phyloP scores from a whole-genome alignment of 2,888 invertebrate species.

The Eurytoma adleriae region DNA sequence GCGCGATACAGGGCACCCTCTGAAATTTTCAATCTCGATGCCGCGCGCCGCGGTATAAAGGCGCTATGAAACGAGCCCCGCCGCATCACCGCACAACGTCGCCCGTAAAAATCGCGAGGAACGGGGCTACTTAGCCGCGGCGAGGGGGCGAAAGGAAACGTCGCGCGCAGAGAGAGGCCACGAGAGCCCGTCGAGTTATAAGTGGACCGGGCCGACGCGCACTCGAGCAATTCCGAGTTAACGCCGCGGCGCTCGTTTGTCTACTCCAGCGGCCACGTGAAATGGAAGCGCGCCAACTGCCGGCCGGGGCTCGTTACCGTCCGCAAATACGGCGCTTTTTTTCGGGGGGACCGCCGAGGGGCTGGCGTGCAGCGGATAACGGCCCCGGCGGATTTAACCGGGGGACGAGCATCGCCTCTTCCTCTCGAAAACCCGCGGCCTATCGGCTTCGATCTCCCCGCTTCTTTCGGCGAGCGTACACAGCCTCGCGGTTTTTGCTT shows the following conservation, averaged over 20 bases:
- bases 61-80: too few species aligned
- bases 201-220: neutral
- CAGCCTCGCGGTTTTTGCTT: too few species aligned
- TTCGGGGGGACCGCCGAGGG: neutral
- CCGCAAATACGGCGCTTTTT: constrained; percentile 17
- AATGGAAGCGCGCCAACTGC: constrained; percentile 35
- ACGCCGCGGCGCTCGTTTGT: constrained; percentile 20
- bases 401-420: too few species aligned
- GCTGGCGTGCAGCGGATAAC: neutral
- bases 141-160: too few species aligned
- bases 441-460: neutral
- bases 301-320: neutral
- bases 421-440: too few species aligned
- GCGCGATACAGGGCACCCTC: too few species aligned
- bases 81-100: too few species aligned
- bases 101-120: too few species aligned
- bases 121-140: too few species aligned
- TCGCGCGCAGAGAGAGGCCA: neutral
- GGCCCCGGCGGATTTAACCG: constrained; percentile 7
- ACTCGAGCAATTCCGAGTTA: constrained; percentile 21
- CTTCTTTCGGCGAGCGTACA: too few species aligned
- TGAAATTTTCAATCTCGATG: too few species aligned
- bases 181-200: neutral
- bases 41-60: too few species aligned
- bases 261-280: neutral